Base-by-base conservation (phyloP, 92 coral and sea anemone species). In the Porites evermanni region DNA sequence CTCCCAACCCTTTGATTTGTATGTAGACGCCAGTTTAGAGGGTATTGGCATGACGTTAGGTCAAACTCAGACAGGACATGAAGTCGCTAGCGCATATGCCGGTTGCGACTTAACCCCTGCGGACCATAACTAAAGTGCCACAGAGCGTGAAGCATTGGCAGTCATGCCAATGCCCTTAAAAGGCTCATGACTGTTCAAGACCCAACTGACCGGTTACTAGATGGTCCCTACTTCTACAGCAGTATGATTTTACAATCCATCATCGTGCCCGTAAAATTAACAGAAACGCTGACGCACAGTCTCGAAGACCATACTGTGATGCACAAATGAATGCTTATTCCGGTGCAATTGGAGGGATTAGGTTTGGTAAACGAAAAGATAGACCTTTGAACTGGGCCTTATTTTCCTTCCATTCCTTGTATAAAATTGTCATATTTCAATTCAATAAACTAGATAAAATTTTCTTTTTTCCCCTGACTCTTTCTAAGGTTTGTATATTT, bases 221-320 rank as follows among this genome's bases (percentile, higher is more conserved):
- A 11, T 92, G 90, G 92, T 79, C 86, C 2, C 67, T 81, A 11
- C 79, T 83, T 11, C 52, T 88, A 21, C 80, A 76, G 56, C 69
- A 75, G 52, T 92, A 72, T 67, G 75, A 88, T 54, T 92, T 92
- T n/a, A 53, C 67, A 14, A 84, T 88, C 53, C 77, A 26, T 6
- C 78, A 87, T 51, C 82, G 87, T 8, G 80, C 94, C 4, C 89
- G 94, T 9, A 83, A 73, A 65, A 29, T 21, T 20, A 87, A 91
- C 51, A 69, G 82, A 1, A 81, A 87, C 63, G 94, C 94, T 24
- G 94, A 91, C 29, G 91, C 94, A 13, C 64, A 84, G 51, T 83
- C 91, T 1, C 73, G 89, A 13, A 70, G 86, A 51, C 64, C 89
- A 4, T 85, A 89, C 64, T 26, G 77, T 19, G 54, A 17, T 14